Evolutionary conservation across 2,797 vertebrate species (phyloP).

Genomic region (Lerista edwardsae): DNA sequence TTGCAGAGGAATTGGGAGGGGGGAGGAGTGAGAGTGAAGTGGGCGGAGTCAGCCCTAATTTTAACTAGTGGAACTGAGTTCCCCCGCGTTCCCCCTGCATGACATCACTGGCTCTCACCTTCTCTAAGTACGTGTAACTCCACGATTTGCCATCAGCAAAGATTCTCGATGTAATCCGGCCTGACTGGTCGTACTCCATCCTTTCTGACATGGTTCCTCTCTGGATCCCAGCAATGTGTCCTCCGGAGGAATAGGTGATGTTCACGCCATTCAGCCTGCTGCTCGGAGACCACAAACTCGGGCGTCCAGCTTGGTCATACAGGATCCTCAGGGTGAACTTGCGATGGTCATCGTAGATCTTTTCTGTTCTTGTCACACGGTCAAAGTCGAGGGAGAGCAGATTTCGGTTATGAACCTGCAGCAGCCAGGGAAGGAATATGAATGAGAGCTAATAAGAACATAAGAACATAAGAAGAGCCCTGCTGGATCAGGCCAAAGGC

Average conservation of each 20-base stretch:
- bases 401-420: slow-evolving; percentile 97
- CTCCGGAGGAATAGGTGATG: slow-evolving; percentile 92
- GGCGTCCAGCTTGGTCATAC: slow-evolving; percentile 92
- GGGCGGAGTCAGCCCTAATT: too few species aligned
- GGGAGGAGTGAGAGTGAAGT: too few species aligned
- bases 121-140: slow-evolving; percentile 98
- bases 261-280: slow-evolving; percentile 96
- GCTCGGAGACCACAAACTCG: slow-evolving; percentile 98
- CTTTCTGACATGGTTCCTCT: slow-evolving; percentile 97
- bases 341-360: slow-evolving; percentile 98
- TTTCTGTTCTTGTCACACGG: slow-evolving; percentile 96
- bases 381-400: slow-evolving; percentile 96
- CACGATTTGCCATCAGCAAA: slow-evolving; percentile 98
- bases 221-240: slow-evolving; percentile 94
- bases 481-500: too few species aligned
- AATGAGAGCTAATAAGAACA: too few species aligned
- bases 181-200: slow-evolving; percentile 96
- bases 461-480: too few species aligned
- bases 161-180: slow-evolving; percentile 91
- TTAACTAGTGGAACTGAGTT: too few species aligned
- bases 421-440: slow-evolving; percentile 2
- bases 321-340: slow-evolving; percentile 97
- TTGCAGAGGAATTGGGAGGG: too few species aligned
- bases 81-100: too few species aligned
- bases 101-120: too few species aligned